A percentile compares a stretch with the other conserved stretches of the same genome.
These are phyloP conservation scores for Drosophila cyrtoloma DNA, from an alignment of 2,888 invertebrate genomes.

Conservation along the genomic window DNA sequence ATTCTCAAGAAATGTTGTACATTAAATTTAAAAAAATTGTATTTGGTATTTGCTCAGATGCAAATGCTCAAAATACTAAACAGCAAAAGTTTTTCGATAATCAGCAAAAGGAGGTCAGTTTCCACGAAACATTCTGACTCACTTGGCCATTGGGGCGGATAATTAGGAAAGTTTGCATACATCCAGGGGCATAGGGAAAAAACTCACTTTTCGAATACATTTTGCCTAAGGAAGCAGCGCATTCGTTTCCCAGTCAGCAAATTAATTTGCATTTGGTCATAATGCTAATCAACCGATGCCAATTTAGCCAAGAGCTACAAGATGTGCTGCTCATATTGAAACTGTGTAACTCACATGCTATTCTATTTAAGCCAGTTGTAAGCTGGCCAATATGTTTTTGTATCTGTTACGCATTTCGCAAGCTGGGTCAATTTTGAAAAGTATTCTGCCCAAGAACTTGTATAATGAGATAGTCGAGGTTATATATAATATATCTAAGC, in stretches of 20 bases:
- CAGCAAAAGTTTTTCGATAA: conserved; percentile 11
- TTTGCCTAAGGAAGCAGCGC: background rate
- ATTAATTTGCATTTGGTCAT: conserved; percentile 18
- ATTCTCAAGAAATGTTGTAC: background rate
- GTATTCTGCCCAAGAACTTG: background rate
- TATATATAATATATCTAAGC: background rate
- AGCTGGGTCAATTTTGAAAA: background rate
- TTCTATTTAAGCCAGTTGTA: background rate
- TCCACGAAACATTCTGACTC: background rate
- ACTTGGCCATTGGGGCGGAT: conserved; percentile 28
- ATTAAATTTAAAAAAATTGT: background rate
- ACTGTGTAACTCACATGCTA: background rate
- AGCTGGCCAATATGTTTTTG: background rate
- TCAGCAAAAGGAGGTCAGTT: background rate
- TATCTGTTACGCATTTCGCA: background rate
- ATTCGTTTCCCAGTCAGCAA: background rate
- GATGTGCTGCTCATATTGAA: background rate
- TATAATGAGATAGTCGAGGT: background rate
- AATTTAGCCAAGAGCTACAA: background rate
- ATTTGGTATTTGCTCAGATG: background rate
- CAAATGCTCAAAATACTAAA: conserved; percentile 18
- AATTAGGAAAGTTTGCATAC: conserved; percentile 47
- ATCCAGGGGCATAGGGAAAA: background rate
- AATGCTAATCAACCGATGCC: background rate
- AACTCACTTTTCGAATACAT: background rate